Conservation (phyloP, 2,797 vertebrate genomes). For the Gadopsis marmoratus region DNA sequence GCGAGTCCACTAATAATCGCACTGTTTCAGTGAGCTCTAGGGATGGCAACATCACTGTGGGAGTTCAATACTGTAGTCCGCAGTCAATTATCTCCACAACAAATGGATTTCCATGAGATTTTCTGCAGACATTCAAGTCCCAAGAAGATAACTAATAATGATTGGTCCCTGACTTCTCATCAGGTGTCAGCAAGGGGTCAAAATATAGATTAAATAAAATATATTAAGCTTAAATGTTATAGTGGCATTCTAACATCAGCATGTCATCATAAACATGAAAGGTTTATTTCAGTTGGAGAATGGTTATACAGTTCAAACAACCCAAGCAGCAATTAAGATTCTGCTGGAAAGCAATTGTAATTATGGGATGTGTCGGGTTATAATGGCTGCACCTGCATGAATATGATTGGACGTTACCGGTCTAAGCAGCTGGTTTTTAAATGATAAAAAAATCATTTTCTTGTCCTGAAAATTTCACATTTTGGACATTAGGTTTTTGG, state of each 20-base stretch:
- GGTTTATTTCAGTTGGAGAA: background rate
- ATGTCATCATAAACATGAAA: background rate
- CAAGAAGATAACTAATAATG: background rate
- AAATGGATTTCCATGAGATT: background rate
- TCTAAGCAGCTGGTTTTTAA: background rate
- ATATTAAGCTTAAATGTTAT: background rate
- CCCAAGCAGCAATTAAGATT: background rate
- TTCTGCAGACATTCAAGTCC: background rate
- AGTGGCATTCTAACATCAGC: background rate
- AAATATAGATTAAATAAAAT: no score
- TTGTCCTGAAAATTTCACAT: background rate
- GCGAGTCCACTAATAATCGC: background rate
- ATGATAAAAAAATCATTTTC: background rate
- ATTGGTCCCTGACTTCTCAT: background rate
- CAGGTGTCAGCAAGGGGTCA: background rate
- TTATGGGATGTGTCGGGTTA: background rate
- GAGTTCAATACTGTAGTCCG: background rate
- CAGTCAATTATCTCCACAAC: background rate
- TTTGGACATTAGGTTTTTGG: background rate
- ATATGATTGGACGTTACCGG: background rate
- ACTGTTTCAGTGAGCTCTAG: background rate
- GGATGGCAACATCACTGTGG: background rate
- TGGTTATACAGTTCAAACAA: background rate
- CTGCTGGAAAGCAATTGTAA: background rate
- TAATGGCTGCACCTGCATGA: background rate